These are phyloP conservation scores for Anolis apletophallus DNA, from an alignment of 2,797 vertebrate species.

Conservation along the genomic window DNA sequence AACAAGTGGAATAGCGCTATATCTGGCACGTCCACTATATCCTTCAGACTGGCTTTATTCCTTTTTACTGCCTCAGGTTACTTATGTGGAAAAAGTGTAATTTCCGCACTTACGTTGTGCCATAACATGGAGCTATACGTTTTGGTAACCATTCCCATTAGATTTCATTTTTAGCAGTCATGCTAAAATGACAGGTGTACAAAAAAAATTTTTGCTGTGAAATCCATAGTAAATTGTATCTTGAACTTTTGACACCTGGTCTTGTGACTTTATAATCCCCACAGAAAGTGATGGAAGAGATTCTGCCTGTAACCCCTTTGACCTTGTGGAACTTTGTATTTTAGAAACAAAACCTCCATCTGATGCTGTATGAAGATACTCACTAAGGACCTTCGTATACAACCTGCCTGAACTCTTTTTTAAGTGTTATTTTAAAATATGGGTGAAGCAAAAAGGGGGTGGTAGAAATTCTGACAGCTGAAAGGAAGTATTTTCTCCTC, in stretches of 20 bases:
- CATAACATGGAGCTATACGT: slow-evolving; percentile 5
- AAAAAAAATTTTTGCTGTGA: slow-evolving; percentile 2
- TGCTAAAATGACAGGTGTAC: slow-evolving; percentile 35
- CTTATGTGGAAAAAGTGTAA: not conserved
- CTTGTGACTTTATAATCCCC: slow-evolving; percentile 30
- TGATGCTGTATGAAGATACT: slow-evolving; percentile 27
- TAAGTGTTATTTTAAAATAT: slow-evolving; percentile 19
- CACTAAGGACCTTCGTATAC: slow-evolving; percentile 18
- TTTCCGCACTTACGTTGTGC: not conserved
- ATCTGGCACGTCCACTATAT: not conserved
- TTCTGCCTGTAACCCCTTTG: slow-evolving; percentile 17
- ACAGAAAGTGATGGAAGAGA: slow-evolving; percentile 13
- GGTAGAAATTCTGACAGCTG: slow-evolving; percentile 7
- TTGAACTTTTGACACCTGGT: slow-evolving; percentile 22
- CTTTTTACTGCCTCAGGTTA: slow-evolving; percentile 7
- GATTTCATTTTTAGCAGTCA: not conserved
- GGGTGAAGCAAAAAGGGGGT: not conserved
- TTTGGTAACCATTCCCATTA: slow-evolving; percentile 22
- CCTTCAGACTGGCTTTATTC: not conserved
- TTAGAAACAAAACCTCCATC: slow-evolving; percentile 31
- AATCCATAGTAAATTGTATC: slow-evolving; percentile 22
- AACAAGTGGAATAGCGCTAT: not conserved
- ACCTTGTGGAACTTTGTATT: slow-evolving; percentile 24
- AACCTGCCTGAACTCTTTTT: slow-evolving; percentile 14
- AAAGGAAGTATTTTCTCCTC: not conserved